Base-by-base conservation (phyloP, 2,888 invertebrate genomes). In the Pseudococcus viburni region DNA sequence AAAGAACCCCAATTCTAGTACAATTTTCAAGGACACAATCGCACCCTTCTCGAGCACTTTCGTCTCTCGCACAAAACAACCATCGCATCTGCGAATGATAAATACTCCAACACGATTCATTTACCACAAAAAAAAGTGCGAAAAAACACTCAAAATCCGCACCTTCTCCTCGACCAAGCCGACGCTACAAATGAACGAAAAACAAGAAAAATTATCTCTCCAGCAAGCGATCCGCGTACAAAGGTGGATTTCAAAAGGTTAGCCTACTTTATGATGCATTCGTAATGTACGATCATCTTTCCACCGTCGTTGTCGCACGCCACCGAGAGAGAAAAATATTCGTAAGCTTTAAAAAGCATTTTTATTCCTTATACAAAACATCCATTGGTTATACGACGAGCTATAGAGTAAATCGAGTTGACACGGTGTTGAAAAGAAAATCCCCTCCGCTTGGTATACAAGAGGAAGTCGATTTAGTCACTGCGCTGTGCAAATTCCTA, bases 341-440 rank as follows among this genome's bases (percentile, higher is more conserved):
- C 42, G n/a, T 9, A n/a, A 80, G 80, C 80, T 80, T 80, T 80
- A 80, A 80, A 80, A 80, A 80, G 46, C 80, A 80, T 80, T 80
- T 80, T 80, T 80, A 80, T 80, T 80, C 77, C 39, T n/a, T 26
- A 64, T 42, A 42, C 39, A 80, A 80, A 80, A 80, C 80, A 42
- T 80, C 19, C 80, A 80, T 80, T 42, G 80, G 80, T 46, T 39
- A 42, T 33, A 33, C 26, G 26, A 33, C 39, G 80, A 80, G 42
- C 80, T 42, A 19, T 33, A 33, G 26, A 33, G 42, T 80, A 80
- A 80, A 80, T 42, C 80, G 80, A 80, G 80, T 39, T 80, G 80
- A 80, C 80, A 80, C 80, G 5, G 15, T 42, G 80, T 8, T 80
- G 80, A 80, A 80, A 80, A 80, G 80, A 80, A 80, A 80, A 80